A percentile compares a stretch with the other conserved stretches of the same genome.
Conservation (phyloP, 2,888 invertebrate species). For the Cacoxenus indagator region DNA sequence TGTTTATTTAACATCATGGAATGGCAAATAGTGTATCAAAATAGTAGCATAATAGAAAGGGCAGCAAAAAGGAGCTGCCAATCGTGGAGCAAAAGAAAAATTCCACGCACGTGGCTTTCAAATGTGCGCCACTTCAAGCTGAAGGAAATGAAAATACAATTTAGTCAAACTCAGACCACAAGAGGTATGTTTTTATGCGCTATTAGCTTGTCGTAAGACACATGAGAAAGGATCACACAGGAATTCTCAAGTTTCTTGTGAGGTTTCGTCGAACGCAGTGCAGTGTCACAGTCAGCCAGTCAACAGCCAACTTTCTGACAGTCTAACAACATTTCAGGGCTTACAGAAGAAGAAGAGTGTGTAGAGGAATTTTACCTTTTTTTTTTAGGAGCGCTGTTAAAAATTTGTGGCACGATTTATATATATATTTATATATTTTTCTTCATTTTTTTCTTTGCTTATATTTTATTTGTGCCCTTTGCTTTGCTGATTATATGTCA, state of each 20-base stretch:
- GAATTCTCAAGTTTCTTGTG: too few species aligned
- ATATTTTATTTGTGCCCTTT: constrained; percentile 16
- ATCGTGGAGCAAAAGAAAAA: constrained; percentile 49
- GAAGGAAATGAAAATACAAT: constrained; percentile 24
- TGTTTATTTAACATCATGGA: not conserved
- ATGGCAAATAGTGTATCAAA: not conserved
- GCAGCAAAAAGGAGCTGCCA: constrained; percentile 10
- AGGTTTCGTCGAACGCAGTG: too few species aligned
- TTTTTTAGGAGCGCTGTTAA: not conserved
- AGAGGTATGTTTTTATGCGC: constrained; percentile 46
- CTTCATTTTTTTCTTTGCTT: constrained; percentile 15
- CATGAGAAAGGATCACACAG: too few species aligned
- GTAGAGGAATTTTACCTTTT: not conserved
- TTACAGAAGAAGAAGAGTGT: too few species aligned
- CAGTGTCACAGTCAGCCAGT: too few species aligned
- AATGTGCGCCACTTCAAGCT: not conserved
- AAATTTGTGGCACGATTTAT: not conserved
- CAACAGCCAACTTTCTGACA: too few species aligned
- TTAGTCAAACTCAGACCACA: constrained; percentile 48
- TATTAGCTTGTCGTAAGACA: not conserved
- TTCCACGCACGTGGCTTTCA: not conserved
- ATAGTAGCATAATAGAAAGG: not conserved
- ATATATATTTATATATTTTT: not conserved
- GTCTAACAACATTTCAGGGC: too few species aligned
- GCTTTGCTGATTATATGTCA: constrained; percentile 58